Conservation (phyloP, 2,113 vertebrate genomes). For the Conger conger region DNA sequence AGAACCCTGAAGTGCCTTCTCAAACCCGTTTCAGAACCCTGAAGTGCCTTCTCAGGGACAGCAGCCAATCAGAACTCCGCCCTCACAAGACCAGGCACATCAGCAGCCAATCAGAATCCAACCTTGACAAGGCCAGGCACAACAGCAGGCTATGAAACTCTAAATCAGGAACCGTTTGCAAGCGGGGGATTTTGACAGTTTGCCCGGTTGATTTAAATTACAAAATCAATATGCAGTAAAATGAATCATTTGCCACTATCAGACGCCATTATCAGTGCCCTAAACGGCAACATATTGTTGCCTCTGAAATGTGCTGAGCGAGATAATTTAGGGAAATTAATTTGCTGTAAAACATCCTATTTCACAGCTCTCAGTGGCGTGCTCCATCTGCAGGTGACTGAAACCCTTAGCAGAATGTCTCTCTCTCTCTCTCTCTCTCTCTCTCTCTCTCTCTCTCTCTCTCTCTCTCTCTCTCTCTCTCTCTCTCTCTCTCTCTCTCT, state of each 20-base stretch:
- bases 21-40: too few relatives aligned
- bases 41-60: too few relatives aligned
- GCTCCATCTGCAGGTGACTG: background rate
- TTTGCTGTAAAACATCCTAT: background rate
- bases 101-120: too few relatives aligned
- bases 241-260: background rate
- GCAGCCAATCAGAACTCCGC: too few relatives aligned
- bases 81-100: background rate
- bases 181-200: background rate
- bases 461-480: too few relatives aligned
- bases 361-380: background rate
- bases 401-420: too few relatives aligned
- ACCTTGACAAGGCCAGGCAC: background rate
- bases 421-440: too few relatives aligned
- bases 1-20: too few relatives aligned
- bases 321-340: background rate
- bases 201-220: background rate
- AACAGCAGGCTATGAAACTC: background rate
- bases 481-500: too few relatives aligned
- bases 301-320: background rate
- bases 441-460: too few relatives aligned
- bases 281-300: background rate
- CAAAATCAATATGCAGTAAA: conserved; percentile 5
- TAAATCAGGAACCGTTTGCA: background rate
- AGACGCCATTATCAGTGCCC: background rate